Evolutionary conservation across 1,140 invertebrate genomes (phyloP), one percentile per base, ranked within the genome.

Genomic region (Intoshia linei): DNA sequence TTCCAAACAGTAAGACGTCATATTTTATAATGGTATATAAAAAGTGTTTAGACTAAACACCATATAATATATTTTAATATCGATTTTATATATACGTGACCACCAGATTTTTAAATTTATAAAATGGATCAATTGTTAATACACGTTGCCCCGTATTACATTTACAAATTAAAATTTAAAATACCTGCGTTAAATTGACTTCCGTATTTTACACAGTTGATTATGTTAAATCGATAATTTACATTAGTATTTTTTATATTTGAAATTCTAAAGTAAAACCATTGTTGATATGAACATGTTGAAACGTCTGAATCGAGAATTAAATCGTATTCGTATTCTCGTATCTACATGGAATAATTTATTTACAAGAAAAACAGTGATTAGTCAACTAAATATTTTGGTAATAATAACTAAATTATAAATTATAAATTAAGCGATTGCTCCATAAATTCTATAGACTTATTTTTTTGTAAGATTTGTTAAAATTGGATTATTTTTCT

Each of bases 181-280:
- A 45, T 47, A 66, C 67, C 76, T 54, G 70, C 72, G 52, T 78
- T 78, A 51, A 77, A 79, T 55, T 79, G 73, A 41, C 73, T 77
- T 54, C 74, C 74, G 14, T 67, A 63, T 53, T 81, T 81, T 47
- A 78, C 71, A 60, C 73, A 76, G 57, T 84, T 83, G 32, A 81
- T 66, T 25, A 84, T 74, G 54, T 81, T 79, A 55, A 84, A 79
- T 19, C 68, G 67, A 47, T 83, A 83, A 0, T 67, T 58, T 1
- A 62, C 50, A 30, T 64, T 61, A 18, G 67, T 62, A n/a, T n/a
- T n/a, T 36, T 68, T 62, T 68, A 76, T 78, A 48, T 74, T 73
- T 15, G 68, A 68, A 13, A 83, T 69, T 62, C 74, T 69, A 52
- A 83, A 84, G 57, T 83, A 84, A 56, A 81, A 84, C 77, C 77